phyloP scores from a whole-genome alignment of 2,797 vertebrate species.

The Falco concolor region DNA sequence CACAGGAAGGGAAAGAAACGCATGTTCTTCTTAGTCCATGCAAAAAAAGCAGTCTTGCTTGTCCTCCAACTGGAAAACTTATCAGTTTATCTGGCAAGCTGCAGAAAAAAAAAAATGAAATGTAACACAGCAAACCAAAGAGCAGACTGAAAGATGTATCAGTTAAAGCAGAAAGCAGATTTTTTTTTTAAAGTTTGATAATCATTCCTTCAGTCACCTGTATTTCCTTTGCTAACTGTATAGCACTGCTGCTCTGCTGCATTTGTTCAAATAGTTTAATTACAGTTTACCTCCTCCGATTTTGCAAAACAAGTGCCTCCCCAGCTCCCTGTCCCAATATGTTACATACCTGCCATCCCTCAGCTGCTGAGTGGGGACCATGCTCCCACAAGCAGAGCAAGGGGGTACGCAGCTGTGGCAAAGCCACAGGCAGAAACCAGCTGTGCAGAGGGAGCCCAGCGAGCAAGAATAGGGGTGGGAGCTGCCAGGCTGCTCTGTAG shows the following conservation, averaged over 20 bases:
- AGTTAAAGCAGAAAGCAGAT: neutral
- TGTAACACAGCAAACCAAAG: neutral
- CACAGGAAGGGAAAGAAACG: neutral
- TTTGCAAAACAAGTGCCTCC: neutral
- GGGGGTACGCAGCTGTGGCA: accelerated
- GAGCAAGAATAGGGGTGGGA: neutral
- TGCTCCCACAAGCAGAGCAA: neutral
- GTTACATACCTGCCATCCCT: neutral
- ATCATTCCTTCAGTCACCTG: neutral
- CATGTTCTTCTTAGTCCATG: neutral
- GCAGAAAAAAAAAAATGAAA: neutral
- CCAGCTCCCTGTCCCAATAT: neutral
- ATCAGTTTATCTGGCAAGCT: neutral
- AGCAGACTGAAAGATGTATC: neutral
- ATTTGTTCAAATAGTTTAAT: neutral
- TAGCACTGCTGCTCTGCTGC: neutral
- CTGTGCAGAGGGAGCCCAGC: accelerated
- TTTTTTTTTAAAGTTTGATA: neutral
- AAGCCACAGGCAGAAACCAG: neutral
- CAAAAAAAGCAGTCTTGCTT: neutral
- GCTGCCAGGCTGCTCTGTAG: neutral
- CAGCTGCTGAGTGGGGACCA: neutral
- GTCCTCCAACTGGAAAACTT: neutral
- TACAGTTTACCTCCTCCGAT: neutral
- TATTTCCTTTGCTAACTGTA: neutral